Conservation (phyloP, 2,888 invertebrate species). For the Tortricodes alternella region DNA sequence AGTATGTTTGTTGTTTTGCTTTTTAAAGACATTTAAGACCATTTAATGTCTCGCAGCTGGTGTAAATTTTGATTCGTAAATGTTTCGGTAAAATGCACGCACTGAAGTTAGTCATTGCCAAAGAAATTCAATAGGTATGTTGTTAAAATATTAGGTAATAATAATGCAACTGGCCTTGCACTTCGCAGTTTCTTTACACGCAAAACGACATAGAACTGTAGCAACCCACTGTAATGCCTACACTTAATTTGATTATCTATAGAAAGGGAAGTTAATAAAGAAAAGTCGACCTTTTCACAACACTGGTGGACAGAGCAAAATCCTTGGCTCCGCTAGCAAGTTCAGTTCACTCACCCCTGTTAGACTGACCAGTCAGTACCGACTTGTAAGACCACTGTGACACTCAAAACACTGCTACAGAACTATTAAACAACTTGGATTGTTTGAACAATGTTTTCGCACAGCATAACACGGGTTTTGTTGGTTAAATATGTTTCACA, state of each 20-base stretch:
- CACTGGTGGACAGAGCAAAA: constrained; percentile 44
- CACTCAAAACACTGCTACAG: constrained; percentile 26
- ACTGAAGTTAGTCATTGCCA: too few relatives aligned
- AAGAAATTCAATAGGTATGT: too few relatives aligned
- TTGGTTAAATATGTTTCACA: constrained; percentile 64
- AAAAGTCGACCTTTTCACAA: constrained; percentile 28
- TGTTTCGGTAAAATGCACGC: too few relatives aligned
- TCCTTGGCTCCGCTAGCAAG: constrained; percentile 56
- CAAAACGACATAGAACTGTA: too few relatives aligned
- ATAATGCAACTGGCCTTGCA: background rate
- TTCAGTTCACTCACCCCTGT: constrained; percentile 73
- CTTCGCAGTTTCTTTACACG: background rate
- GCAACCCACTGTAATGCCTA: too few relatives aligned
- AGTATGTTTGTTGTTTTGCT: too few relatives aligned
- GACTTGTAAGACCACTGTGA: constrained; percentile 44
- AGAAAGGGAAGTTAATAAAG: constrained; percentile 15
- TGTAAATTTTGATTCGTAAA: too few relatives aligned
- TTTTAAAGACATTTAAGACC: too few relatives aligned
- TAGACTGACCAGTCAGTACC: constrained; percentile 50
- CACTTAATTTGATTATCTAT: background rate
- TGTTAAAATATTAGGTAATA: background rate
- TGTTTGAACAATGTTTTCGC: constrained; percentile 53
- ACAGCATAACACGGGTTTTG: constrained; percentile 56
- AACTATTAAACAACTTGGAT: constrained; percentile 39
- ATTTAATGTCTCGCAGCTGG: too few relatives aligned